Evolutionary conservation across 2,797 vertebrate genomes (phyloP), one percentile per base, ranked within the genome.

Genomic region (Neosilurus hyrtlii): DNA sequence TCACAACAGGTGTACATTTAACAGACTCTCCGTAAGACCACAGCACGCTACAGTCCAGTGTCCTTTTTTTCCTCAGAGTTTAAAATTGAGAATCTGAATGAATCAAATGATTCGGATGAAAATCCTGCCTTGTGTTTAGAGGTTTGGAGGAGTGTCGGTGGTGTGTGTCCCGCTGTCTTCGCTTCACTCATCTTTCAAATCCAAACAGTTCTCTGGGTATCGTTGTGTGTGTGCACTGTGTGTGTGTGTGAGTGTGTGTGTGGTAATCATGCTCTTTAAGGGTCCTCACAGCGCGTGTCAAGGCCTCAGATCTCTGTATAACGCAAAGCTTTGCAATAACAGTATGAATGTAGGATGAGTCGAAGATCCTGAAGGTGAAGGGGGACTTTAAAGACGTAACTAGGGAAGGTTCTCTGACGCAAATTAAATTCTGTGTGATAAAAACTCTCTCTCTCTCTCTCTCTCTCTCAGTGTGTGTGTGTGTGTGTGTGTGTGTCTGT

Each of bases 241-340:
- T 65, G 81, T 74, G 4, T 70, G 2, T 24, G n/a, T 73, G 14
- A 26, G 4, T 73, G 10, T 57, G 52, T 74, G 52, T 57, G 51
- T 63, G 83, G 22, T 84, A 72, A 83, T 70, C 43, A 79, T 87
- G 18, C 84, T 85, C 74, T 82, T 82, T 24, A 24, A 86, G 80
- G 6, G 24, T 30, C 86, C 79, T 73, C 62, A n/a, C 65, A 93
- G 93, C 91, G 92, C 92, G 91, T 89, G 91, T 90, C 92, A 52
- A 91, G 93, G 93, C 93, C 89, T 83, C 88, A 86, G 87, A 77
- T 79, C 79, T 84, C 77, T 82, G 87, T 75, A 86, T 83, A 83
- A 80, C 84, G 83, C 86, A 85, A 86, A 89, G 84, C 86, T 87
- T 89, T 80, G 83, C 85, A 85, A 75, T 71, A 65, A 83, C 87